Conservation (phyloP, 2,888 invertebrate species). For the Bellardia pandia region DNA sequence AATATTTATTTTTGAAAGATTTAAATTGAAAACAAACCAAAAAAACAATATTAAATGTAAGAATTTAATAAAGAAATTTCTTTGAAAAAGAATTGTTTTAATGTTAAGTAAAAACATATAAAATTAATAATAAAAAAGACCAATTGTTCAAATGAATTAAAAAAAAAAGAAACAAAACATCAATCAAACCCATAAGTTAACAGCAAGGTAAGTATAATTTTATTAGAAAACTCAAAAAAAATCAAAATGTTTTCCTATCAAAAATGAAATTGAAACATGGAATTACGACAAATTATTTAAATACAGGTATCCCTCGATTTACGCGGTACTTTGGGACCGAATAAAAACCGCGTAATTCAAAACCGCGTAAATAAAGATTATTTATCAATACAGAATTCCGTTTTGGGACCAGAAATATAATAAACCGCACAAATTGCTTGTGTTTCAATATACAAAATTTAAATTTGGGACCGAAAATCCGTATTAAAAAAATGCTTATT, state of each 20-base stretch:
- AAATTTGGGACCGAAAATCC: too few relatives aligned
- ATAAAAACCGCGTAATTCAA: too few relatives aligned
- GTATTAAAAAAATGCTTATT: too few relatives aligned
- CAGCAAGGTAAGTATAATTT: slow-evolving; percentile 11
- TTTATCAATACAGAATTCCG: too few relatives aligned
- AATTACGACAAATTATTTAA: too few relatives aligned
- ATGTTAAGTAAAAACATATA: slow-evolving; percentile 76
- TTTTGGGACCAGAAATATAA: too few relatives aligned
- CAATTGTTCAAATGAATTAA: slow-evolving; percentile 75
- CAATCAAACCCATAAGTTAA: background rate
- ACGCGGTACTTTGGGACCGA: too few relatives aligned
- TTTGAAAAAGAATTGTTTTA: slow-evolving; percentile 79
- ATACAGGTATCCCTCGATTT: too few relatives aligned
- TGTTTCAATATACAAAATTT: too few relatives aligned
- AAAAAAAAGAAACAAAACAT: background rate
- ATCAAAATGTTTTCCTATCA: background rate
- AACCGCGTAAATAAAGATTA: too few relatives aligned
- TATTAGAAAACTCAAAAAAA: background rate
- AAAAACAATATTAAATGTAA: slow-evolving; percentile 61
- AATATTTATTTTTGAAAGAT: slow-evolving; percentile 72
- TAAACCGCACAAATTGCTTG: too few relatives aligned
- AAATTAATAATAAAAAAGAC: slow-evolving; percentile 74
- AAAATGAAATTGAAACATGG: too few relatives aligned
- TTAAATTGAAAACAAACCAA: slow-evolving; percentile 59
- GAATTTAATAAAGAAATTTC: slow-evolving; percentile 62